Percentiles rank a stretch among this genome's conserved stretches.
Evolutionary conservation across 2,888 invertebrate species (phyloP).

Genomic region (Agonopterix subpropinquella): DNA sequence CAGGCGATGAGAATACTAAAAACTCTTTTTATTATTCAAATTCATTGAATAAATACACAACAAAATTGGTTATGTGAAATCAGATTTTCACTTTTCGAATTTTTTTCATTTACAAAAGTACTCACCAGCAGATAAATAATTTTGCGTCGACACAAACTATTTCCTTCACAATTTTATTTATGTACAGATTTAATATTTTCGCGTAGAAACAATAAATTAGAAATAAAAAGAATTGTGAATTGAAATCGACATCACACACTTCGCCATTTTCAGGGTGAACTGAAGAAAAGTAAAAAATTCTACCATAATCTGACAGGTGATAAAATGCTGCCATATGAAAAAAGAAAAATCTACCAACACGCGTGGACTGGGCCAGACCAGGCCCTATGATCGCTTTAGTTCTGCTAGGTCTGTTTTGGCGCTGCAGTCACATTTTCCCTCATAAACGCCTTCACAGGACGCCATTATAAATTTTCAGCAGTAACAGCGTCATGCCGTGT

Average conservation of each 20-base stretch:
- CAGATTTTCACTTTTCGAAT: conserved; percentile 20
- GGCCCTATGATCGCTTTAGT: too few species aligned
- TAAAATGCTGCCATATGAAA: background rate
- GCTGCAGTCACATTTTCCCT: too few species aligned
- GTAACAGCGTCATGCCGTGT: too few species aligned
- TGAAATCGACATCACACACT: conserved; percentile 42
- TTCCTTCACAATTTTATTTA: conserved; percentile 14
- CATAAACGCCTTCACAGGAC: too few species aligned
- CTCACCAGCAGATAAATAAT: conserved; percentile 20
- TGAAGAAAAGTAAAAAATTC: conserved; percentile 11
- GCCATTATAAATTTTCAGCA: too few species aligned
- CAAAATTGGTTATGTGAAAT: conserved; percentile 28
- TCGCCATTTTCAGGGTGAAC: conserved; percentile 48
- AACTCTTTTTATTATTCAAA: conserved; percentile 4
- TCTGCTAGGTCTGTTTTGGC: too few species aligned
- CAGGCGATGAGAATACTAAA: too few species aligned
- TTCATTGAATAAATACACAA: conserved; percentile 8
- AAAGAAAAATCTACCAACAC: too few species aligned
- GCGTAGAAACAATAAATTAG: conserved; percentile 21
- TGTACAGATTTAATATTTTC: conserved; percentile 18
- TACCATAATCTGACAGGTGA: conserved; percentile 17
- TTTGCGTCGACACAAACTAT: conserved; percentile 1
- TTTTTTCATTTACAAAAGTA: background rate
- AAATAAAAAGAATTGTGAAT: conserved; percentile 33
- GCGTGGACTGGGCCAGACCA: too few species aligned